Base-by-base conservation (phyloP, 2,888 invertebrate species). In the Apodemia zela region DNA sequence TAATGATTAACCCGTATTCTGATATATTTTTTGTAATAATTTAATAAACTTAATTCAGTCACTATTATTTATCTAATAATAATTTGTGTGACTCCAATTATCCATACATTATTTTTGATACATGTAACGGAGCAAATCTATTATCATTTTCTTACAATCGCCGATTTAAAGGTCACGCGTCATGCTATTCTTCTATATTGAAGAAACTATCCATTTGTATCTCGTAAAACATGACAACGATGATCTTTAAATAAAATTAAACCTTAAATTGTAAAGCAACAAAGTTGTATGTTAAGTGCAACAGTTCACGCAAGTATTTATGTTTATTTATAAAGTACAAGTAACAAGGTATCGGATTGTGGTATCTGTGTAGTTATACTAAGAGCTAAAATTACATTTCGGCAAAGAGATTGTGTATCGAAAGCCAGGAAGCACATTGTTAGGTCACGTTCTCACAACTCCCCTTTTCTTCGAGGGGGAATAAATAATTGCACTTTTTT, bases 401-500 rank as follows among this genome's bases (percentile, higher is more conserved):
- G 71, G 73, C 69, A 72, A 65, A 45, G 73, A 81, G 82, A 82
- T 82, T 79, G 80, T 82, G 82, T 84, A 85, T 85, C 87, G 87
- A 87, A 89, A 90, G 89, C 86, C 87, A 89, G 91, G 90, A 90
- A 90, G 90, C 89, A 81, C 85, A 89, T 91, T 91, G 91, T 91
- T 89, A 83, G 91, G 90, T 89, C 91, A 91, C 91, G 91, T 90
- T 90, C 91, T 87, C 90, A 90, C 90, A 89, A 84, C 89, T 89
- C 89, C 89, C 88, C 89, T 86, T 89, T 90, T 90, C 88, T 89
- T 89, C 82, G 85, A 86, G 87, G 89, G 88, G 88, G 89, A 89
- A 89, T 89, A 89, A 89, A 89, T 90, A 89, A 91, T 90, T 91
- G 91, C 89, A 90, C 88, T 91, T 91, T 91, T 91, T 91, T 90